A percentile compares a stretch with the other conserved stretches of the same genome.
Conservation (phyloP, 2,888 invertebrate species). For the Cyrtodaria siliqua region DNA sequence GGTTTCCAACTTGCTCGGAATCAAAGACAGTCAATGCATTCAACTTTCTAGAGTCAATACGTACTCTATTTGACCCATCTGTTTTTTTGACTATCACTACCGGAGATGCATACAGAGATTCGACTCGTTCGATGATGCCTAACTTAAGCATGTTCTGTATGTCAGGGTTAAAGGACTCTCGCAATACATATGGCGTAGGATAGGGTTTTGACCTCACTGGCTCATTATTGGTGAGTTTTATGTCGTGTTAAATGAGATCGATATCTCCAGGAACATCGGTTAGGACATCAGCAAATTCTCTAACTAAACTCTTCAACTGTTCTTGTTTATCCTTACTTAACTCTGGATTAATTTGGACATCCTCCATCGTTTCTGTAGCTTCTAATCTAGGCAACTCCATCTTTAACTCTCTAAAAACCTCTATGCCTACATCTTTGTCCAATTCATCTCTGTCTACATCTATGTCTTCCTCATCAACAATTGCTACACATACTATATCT, state of each 20-base stretch:
- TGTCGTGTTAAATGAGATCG: constrained; percentile 21
- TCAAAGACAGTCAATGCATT: constrained; percentile 50
- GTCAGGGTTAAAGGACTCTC: constrained; percentile 18
- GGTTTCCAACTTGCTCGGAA: constrained; percentile 51
- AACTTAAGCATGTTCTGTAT: constrained; percentile 40
- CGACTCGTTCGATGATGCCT: constrained; percentile 51
- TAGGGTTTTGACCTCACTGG: constrained; percentile 31
- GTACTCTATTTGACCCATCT: constrained; percentile 37
- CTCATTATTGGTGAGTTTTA: constrained; percentile 17
- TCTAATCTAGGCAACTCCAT: background rate
- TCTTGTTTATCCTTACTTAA: constrained; percentile 1
- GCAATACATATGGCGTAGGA: constrained; percentile 30
- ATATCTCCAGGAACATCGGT: constrained; percentile 32
- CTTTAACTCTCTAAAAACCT: background rate
- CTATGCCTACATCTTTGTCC: background rate
- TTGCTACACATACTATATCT: background rate
- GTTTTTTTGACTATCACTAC: constrained; percentile 53
- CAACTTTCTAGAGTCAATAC: background rate
- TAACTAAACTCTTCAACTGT: background rate
- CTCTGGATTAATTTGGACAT: constrained; percentile 2
- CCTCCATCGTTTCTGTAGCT: background rate
- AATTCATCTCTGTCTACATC: background rate
- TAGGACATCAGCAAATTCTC: constrained; percentile 22
- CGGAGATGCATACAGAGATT: constrained; percentile 56
- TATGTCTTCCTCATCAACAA: background rate